phyloP scores from a whole-genome alignment of 2,113 vertebrate genomes.

The Oryzias melastigma region DNA sequence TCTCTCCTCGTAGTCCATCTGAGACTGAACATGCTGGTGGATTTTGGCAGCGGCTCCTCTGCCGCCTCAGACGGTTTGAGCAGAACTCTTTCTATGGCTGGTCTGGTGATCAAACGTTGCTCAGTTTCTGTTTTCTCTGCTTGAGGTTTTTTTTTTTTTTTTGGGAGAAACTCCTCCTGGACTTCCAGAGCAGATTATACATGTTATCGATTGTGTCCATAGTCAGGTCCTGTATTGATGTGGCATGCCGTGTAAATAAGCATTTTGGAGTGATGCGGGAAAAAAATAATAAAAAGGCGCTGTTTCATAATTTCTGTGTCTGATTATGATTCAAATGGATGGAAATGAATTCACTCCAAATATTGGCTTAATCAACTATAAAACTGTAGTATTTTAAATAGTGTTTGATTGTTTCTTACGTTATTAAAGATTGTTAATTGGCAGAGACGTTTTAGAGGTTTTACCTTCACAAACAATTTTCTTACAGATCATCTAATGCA shows the following conservation, averaged over 20 bases:
- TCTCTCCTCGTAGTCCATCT: conserved; percentile 28
- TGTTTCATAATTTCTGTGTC: conserved; percentile 74
- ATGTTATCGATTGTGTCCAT: conserved; percentile 76
- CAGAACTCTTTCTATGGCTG: conserved; percentile 56
- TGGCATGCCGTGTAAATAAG: conserved; percentile 87
- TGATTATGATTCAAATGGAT: neutral
- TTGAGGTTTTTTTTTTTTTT: conserved; percentile 17
- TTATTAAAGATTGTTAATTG: too few species aligned
- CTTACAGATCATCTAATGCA: too few species aligned
- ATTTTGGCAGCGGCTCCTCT: conserved; percentile 14
- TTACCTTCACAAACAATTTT: too few species aligned
- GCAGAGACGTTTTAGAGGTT: too few species aligned
- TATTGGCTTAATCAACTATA: too few species aligned
- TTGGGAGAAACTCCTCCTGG: conserved; percentile 35
- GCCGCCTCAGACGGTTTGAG: conserved; percentile 23
- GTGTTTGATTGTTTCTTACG: too few species aligned
- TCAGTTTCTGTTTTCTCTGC: conserved; percentile 52
- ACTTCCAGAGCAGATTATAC: conserved; percentile 68
- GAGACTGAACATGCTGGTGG: conserved; percentile 19
- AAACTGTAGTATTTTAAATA: too few species aligned
- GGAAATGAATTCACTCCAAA: too few species aligned
- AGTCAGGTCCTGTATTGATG: conserved; percentile 80
- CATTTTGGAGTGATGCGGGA: conserved; percentile 80
- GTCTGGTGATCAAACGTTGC: conserved; percentile 45
- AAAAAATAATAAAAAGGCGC: conserved; percentile 77